A percentile compares a stretch with the other conserved stretches of the same genome.
Conservation (phyloP, 2,113 vertebrate species). For the Catharus bicknelli region DNA sequence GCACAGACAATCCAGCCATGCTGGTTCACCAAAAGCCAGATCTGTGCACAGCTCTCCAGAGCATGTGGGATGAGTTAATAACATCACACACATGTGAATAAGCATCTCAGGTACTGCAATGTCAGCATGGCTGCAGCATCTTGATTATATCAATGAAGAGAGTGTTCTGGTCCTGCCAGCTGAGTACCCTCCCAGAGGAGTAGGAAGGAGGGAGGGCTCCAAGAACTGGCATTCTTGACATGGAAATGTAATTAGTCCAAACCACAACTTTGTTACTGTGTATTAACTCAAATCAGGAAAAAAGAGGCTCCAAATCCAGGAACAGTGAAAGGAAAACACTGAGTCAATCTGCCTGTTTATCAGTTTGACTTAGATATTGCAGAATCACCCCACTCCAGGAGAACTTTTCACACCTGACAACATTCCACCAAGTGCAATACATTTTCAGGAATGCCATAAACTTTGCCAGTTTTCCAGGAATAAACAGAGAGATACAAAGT, state of each 20-base stretch:
- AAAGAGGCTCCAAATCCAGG: not conserved
- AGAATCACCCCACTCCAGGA: not conserved
- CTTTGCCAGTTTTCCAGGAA: not conserved
- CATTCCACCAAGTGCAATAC: not conserved
- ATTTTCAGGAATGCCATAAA: not conserved
- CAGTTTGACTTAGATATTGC: not conserved
- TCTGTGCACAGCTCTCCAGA: not conserved
- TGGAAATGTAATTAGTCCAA: not conserved
- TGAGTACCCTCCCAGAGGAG: not conserved
- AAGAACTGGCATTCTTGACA: not conserved
- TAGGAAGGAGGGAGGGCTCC: not conserved
- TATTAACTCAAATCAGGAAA: not conserved
- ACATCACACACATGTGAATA: not conserved
- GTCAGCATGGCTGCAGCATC: not conserved
- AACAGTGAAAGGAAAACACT: not conserved
- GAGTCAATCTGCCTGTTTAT: not conserved
- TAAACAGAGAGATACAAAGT: not conserved
- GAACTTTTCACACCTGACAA: not conserved
- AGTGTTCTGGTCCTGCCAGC: not conserved
- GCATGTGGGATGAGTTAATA: not conserved
- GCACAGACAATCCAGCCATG: not conserved
- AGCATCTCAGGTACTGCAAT: not conserved
- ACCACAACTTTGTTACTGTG: not conserved
- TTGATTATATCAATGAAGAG: not conserved
- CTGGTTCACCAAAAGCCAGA: not conserved